A percentile compares a stretch with the other conserved stretches of the same genome.
Conservation (phyloP, 2,888 invertebrate genomes). For the Punctoribates punctum region DNA sequence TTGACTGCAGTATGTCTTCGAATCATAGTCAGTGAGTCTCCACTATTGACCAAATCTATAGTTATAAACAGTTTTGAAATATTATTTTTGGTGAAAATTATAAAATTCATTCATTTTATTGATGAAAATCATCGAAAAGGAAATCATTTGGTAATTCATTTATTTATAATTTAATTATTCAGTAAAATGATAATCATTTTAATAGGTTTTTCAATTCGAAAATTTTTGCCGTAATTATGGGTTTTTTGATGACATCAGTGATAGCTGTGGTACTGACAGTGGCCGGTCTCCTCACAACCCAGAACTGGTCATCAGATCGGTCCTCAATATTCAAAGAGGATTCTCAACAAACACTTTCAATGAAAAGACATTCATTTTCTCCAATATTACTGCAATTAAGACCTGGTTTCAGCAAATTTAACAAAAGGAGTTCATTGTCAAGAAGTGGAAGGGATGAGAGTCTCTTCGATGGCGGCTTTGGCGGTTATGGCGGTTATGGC, state of each 20-base stretch:
- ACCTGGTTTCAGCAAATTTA: background rate
- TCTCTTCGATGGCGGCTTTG: background rate
- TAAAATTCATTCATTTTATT: background rate
- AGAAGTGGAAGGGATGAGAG: conserved; percentile 5
- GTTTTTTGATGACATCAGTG: background rate
- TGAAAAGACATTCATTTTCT: background rate
- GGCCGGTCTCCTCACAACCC: conserved; percentile 18
- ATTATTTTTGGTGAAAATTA: too few relatives aligned
- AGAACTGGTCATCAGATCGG: conserved; percentile 20
- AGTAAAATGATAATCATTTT: background rate
- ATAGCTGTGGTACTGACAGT: conserved; percentile 14
- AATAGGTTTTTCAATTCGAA: conserved; percentile 7
- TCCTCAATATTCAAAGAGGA: background rate
- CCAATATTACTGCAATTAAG: conserved; percentile 15
- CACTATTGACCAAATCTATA: background rate
- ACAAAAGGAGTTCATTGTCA: background rate
- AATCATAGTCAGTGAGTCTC: background rate
- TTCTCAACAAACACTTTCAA: background rate
- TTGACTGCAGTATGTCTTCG: background rate
- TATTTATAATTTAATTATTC: background rate
- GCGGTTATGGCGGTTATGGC: background rate
- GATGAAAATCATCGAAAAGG: conserved; percentile 14
- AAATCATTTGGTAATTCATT: background rate
- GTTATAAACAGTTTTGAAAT: background rate
- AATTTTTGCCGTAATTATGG: background rate